These are phyloP conservation scores for Caenorhabditis afra DNA, from an alignment of 2,888 invertebrate genomes.

Conservation along the genomic window DNA sequence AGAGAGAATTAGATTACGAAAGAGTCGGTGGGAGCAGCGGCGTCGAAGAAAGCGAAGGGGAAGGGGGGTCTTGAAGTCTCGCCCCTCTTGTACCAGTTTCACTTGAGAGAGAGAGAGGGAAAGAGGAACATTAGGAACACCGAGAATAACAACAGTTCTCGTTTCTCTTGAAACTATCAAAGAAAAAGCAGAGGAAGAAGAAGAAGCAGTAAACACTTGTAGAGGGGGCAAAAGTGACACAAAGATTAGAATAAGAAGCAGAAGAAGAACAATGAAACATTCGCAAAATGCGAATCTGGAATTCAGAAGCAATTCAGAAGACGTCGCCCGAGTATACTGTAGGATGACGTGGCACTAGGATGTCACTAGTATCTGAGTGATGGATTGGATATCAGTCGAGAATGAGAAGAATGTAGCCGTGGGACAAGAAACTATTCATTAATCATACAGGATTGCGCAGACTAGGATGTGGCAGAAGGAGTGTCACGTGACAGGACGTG, in stretches of 20 bases:
- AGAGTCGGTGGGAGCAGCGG: constrained; percentile 7
- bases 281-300: background rate
- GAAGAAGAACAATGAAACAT: constrained; percentile 9
- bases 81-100: constrained; percentile 6
- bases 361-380: too few relatives aligned
- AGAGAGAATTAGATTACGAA: constrained; percentile 31
- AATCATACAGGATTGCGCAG: background rate
- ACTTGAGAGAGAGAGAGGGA: constrained; percentile 16
- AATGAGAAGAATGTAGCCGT: too few relatives aligned
- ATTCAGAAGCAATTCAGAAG: background rate
- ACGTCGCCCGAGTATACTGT: too few relatives aligned
- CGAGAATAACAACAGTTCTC: constrained; percentile 36
- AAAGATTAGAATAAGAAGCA: constrained; percentile 12
- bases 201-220: constrained; percentile 15
- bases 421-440: background rate
- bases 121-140: constrained; percentile 14
- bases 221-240: constrained; percentile 6
- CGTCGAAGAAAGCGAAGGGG: background rate
- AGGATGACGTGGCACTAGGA: too few relatives aligned
- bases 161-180: constrained; percentile 42
- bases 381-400: too few relatives aligned
- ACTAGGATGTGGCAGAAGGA: background rate
- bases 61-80: background rate
- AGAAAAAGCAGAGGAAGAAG: background rate
- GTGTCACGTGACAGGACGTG: background rate